A percentile compares a stretch with the other conserved stretches of the same genome.
These are phyloP conservation scores for Meiosimyza decipiens DNA, from an alignment of 2,888 invertebrate genomes.

Conservation along the genomic window DNA sequence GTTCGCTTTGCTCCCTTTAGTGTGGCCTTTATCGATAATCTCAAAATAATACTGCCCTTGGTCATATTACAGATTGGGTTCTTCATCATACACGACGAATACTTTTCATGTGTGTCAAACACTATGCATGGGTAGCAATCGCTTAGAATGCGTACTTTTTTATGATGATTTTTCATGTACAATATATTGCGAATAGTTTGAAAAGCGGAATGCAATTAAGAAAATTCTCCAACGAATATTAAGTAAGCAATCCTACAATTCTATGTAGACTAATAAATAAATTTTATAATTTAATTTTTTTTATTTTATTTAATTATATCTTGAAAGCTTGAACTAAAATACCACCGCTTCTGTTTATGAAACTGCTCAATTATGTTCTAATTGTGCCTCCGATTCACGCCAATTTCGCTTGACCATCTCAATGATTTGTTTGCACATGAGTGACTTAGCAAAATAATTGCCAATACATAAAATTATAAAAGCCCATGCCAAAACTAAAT, in stretches of 20 bases:
- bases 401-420: constrained; percentile 88
- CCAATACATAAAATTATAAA: constrained; percentile 81
- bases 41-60: too few relatives aligned
- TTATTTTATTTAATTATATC: constrained; percentile 10
- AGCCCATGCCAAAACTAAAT: constrained; percentile 84
- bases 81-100: too few relatives aligned
- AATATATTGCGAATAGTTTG: too few relatives aligned
- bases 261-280: constrained; percentile 14
- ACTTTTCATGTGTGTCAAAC: too few relatives aligned
- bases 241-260: constrained; percentile 18
- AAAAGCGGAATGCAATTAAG: too few relatives aligned
- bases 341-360: not conserved
- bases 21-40: too few relatives aligned
- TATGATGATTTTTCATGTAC: too few relatives aligned
- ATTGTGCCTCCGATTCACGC: constrained; percentile 79
- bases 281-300: not conserved
- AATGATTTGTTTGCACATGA: constrained; percentile 81
- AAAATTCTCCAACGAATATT: constrained; percentile 30
- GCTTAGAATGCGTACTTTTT: too few relatives aligned
- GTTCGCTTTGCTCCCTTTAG: too few relatives aligned
- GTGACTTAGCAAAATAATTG: constrained; percentile 82
- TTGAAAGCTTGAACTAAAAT: constrained; percentile 17
- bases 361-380: constrained; percentile 52
- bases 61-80: too few relatives aligned
- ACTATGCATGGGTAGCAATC: too few relatives aligned